Conservation (phyloP, 2,888 invertebrate genomes). For the Orthosia gracilis region DNA sequence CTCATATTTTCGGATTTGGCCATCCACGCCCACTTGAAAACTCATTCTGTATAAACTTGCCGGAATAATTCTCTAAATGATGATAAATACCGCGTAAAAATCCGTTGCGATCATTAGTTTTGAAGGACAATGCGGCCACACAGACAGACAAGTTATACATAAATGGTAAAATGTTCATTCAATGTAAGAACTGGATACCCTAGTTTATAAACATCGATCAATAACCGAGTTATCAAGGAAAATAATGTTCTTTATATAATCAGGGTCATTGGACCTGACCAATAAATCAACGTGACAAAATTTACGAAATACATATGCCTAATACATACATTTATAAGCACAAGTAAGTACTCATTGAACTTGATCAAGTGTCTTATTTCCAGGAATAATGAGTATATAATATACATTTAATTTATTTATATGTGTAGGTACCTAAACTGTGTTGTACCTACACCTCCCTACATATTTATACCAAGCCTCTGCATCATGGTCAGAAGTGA, state of each 20-base stretch:
- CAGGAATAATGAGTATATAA: constrained; percentile 3
- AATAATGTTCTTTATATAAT: constrained; percentile 22
- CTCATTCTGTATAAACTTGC: no score
- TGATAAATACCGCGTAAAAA: no score
- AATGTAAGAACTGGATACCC: neutral
- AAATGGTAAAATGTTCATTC: neutral
- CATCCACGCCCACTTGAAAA: no score
- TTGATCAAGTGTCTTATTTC: constrained; percentile 1
- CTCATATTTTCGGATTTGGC: no score
- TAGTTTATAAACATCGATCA: constrained; percentile 15
- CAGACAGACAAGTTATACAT: no score
- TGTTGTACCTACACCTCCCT: neutral
- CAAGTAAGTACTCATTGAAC: neutral
- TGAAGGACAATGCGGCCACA: no score
- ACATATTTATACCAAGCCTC: neutral
- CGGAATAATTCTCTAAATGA: no score
- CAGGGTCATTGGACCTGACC: constrained; percentile 18
- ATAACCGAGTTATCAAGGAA: constrained; percentile 26
- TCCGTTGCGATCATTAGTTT: no score
- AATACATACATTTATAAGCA: neutral
- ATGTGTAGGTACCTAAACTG: neutral
- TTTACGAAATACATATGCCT: neutral
- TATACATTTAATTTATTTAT: neutral
- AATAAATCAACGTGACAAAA: constrained; percentile 16
- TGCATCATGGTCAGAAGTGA: neutral